A percentile compares a stretch with the other conserved stretches of the same genome.
Conservation (phyloP, 2,113 vertebrate species). For the Mystacornis crossleyi region DNA sequence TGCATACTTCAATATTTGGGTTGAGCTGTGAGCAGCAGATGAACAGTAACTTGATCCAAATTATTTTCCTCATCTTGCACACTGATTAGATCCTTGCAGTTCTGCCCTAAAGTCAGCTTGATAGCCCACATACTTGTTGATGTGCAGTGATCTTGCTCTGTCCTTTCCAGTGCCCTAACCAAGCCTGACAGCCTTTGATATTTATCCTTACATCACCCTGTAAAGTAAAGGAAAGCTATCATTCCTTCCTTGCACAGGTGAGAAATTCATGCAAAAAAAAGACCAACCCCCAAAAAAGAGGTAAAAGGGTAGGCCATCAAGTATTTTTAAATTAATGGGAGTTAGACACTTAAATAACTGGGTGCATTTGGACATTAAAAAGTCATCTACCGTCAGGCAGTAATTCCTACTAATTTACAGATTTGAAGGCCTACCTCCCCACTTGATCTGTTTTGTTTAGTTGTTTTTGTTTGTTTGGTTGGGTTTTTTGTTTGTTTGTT, state of each 20-base stretch:
- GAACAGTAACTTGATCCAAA: not conserved
- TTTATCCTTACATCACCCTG: not conserved
- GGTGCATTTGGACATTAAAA: not conserved
- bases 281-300: not conserved
- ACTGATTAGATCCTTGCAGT: not conserved
- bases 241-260: not conserved
- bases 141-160: not conserved
- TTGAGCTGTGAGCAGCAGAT: not conserved
- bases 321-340: not conserved
- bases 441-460: not conserved
- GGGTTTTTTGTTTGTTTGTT: too few species aligned
- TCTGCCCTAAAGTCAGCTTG: not conserved
- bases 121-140: not conserved
- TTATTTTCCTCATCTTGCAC: not conserved
- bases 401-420: not conserved
- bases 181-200: not conserved
- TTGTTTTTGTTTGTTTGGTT: too few species aligned
- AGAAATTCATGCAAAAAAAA: not conserved
- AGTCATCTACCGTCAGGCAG: not conserved
- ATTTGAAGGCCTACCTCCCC: not conserved
- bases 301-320: not conserved
- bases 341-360: not conserved
- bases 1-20: not conserved
- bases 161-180: not conserved
- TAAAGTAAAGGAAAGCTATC: not conserved